Conservation (phyloP, 2,113 vertebrate genomes). For the Phaethornis superciliosus region DNA sequence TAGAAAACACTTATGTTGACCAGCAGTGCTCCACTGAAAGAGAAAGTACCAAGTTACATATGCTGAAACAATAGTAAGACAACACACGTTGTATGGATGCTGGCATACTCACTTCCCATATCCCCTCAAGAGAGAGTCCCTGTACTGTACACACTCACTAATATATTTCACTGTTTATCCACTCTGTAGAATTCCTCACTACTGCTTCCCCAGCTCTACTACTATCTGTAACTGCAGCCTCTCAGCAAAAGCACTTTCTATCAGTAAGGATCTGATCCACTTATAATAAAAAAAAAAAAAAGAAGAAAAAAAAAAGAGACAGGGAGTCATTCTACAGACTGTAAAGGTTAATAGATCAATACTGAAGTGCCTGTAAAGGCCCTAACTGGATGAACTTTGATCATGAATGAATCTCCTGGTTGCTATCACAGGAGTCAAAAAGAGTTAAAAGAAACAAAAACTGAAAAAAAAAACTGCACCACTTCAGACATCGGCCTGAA, state of each 20-base stretch:
- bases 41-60: slow-evolving; percentile 13
- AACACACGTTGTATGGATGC: not conserved
- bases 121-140: not conserved
- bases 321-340: not conserved
- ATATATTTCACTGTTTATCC: not conserved
- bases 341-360: not conserved
- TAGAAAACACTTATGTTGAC: slow-evolving; percentile 53
- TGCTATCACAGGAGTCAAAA: not conserved
- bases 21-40: slow-evolving; percentile 6
- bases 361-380: not conserved
- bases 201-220: not conserved
- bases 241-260: not conserved
- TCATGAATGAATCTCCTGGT: not conserved
- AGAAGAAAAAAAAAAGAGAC: not conserved
- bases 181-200: not conserved
- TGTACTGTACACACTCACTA: rapidly evolving
- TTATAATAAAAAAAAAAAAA: not conserved
- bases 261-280: not conserved
- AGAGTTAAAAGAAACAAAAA: not conserved
- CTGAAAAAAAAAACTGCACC: not conserved
- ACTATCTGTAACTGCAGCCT: not conserved
- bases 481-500: not conserved
- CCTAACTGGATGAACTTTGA: not conserved
- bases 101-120: not conserved
- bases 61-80: not conserved